Conservation (phyloP, 2,888 invertebrate genomes). For the Eurytoma californica region DNA sequence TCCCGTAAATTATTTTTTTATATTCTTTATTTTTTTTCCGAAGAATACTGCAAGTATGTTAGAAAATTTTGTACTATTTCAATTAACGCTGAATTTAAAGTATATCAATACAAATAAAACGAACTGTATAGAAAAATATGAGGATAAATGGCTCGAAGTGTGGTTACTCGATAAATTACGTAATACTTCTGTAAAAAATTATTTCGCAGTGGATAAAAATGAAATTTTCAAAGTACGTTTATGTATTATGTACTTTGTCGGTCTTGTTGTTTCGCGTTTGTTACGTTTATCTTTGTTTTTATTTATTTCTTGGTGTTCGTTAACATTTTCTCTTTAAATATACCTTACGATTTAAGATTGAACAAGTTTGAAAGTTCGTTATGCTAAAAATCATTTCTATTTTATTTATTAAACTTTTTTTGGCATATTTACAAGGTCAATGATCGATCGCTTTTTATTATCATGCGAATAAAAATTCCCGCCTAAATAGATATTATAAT, state of each 20-base stretch:
- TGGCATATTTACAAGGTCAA: constrained; percentile 46
- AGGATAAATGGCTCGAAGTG: no score
- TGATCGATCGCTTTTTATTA: not conserved
- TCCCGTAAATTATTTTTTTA: constrained; percentile 7
- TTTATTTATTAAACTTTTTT: constrained; percentile 30
- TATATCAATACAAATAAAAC: no score
- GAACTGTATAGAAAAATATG: no score
- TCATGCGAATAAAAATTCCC: not conserved
- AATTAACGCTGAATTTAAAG: no score
- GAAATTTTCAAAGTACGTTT: constrained; percentile 18
- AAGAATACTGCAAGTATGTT: no score
- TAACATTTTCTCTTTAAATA: constrained; percentile 16
- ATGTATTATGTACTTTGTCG: constrained; percentile 11
- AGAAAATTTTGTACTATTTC: no score
- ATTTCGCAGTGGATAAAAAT: constrained; percentile 23
- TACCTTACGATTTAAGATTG: constrained; percentile 19
- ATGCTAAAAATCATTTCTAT: constrained; percentile 27
- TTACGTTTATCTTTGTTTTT: constrained; percentile 21
- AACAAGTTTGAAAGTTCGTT: constrained; percentile 21
- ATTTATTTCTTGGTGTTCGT: constrained; percentile 39
- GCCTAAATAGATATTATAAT: not conserved
- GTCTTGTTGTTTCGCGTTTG: constrained; percentile 5
- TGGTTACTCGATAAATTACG: not conserved
- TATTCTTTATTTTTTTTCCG: no score
- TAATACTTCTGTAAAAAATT: constrained; percentile 20